These are phyloP conservation scores for Esox lucius DNA, from an alignment of 2,797 vertebrate species.

Conservation along the genomic window DNA sequence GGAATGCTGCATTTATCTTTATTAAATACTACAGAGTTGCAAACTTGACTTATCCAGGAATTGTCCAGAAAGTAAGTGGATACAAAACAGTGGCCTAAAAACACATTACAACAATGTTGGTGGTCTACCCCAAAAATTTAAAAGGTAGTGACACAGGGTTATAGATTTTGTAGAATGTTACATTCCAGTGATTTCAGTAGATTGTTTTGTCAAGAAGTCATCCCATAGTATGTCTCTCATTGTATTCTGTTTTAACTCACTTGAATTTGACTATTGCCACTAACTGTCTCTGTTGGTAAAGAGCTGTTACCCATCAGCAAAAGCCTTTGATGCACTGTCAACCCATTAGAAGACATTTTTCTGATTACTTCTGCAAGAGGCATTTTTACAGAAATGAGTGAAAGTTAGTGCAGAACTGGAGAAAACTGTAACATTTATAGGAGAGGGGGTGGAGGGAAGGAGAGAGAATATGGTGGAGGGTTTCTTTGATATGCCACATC, in stretches of 20 bases:
- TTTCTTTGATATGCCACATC: conserved; percentile 64
- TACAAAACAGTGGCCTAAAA: too few relatives aligned
- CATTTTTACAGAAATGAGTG: conserved; percentile 45
- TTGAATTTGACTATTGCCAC: conserved; percentile 71
- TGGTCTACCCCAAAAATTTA: too few relatives aligned
- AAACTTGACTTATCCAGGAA: too few relatives aligned
- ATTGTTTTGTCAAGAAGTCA: too few relatives aligned
- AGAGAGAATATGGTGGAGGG: too few relatives aligned
- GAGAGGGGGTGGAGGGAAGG: neutral
- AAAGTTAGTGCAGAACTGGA: conserved; percentile 46
- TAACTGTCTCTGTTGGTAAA: conserved; percentile 67
- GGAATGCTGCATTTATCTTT: too few relatives aligned
- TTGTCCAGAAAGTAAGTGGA: too few relatives aligned
- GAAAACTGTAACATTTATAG: conserved; percentile 59
- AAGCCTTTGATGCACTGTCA: conserved; percentile 68
- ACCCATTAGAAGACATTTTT: conserved; percentile 51
- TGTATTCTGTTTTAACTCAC: conserved; percentile 20
- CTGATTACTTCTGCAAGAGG: conserved; percentile 43
- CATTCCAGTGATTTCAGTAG: too few relatives aligned
- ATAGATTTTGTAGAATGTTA: too few relatives aligned
- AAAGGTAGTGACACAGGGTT: too few relatives aligned
- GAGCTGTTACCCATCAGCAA: conserved; percentile 52
- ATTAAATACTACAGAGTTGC: too few relatives aligned
- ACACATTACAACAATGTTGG: too few relatives aligned
- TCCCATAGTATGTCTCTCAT: neutral